phyloP scores from a whole-genome alignment of 92 coral and sea anemone species.

The Muricea muricata region DNA sequence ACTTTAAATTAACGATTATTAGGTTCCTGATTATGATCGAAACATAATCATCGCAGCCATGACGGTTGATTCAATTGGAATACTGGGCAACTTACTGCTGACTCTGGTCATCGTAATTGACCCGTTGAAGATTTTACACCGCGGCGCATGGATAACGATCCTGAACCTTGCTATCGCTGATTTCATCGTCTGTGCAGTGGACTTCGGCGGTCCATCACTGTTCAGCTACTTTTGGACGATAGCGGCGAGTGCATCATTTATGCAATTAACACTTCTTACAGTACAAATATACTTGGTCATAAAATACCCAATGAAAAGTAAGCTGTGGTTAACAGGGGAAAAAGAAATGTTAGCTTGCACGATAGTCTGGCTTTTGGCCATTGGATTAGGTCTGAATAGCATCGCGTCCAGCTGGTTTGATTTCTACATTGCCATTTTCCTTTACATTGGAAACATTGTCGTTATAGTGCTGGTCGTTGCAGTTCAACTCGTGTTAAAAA shows the following conservation, averaged over 20 bases:
- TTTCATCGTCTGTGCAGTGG: background rate
- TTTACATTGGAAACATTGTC: background rate
- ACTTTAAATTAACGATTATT: no score
- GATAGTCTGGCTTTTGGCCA: conserved; percentile 77
- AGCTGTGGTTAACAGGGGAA: background rate
- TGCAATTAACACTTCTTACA: background rate
- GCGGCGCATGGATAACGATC: background rate
- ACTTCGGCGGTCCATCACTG: no score
- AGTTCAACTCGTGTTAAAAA: background rate
- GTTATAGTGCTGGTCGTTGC: background rate
- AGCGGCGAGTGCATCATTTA: background rate
- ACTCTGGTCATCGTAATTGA: background rate
- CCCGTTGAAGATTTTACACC: background rate
- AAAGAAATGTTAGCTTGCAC: conserved; percentile 74
- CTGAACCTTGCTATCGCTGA: background rate
- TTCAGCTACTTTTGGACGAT: background rate
- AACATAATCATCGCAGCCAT: background rate
- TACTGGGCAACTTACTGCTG: background rate
- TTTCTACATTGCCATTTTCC: background rate
- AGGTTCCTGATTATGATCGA: no score
- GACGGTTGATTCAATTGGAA: background rate
- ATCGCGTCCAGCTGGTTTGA: background rate
- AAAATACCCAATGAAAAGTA: conserved; percentile 14
- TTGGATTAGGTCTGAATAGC: conserved; percentile 43
- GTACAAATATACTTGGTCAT: conserved; percentile 9